Base-by-base conservation (phyloP, 64 coral and sea anemone species). In the Anthopleura sola region DNA sequence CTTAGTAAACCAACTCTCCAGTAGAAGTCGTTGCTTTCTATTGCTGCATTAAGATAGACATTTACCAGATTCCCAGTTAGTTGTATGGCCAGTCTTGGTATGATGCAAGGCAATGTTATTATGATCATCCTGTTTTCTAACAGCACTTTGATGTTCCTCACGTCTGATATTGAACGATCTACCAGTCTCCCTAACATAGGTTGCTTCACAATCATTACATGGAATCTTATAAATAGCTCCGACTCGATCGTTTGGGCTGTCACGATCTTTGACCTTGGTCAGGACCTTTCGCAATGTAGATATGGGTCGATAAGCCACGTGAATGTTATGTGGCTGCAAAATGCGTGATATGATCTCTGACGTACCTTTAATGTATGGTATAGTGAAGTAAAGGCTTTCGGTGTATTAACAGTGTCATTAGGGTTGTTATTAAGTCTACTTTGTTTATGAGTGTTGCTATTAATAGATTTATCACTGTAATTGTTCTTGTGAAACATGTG, bases 1-100 rank as follows among this genome's bases (percentile, higher is more conserved):
- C 19, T 83, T 83, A 12, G 80, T 83, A 83, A 55, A 83, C 80
- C 80, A 83, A 53, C 48, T 83, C 49, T 83, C 80, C 20, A 83
- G 40, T 23, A 54, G 21, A 31, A 83, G 37, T 19, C 40, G 39
- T 53, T 49, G 39, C 44, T 83, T 11, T 23, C 32, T 51, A 47
- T 83, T 83, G 23, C 13, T 31, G 49, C 80, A 83, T 31, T n/a
- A 83, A 31, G 80, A 49, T 7, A 83, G 24, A 29, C 49, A 49
- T 53, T 83, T 55, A 83, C 40, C 48, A 26, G 80, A 83, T 13
- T 83, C 80, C 21, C 47, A 83, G 21, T 83, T 24, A 14, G 54
- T 83, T 29, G 44, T 15, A 47, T 83, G 80, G 23, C 51, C 51
- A 46, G 80, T 50, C 47, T 75, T 75, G 18, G 68, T 75, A 75